Conservation (phyloP, 2,888 invertebrate genomes). For the Mythimna loreyi region DNA sequence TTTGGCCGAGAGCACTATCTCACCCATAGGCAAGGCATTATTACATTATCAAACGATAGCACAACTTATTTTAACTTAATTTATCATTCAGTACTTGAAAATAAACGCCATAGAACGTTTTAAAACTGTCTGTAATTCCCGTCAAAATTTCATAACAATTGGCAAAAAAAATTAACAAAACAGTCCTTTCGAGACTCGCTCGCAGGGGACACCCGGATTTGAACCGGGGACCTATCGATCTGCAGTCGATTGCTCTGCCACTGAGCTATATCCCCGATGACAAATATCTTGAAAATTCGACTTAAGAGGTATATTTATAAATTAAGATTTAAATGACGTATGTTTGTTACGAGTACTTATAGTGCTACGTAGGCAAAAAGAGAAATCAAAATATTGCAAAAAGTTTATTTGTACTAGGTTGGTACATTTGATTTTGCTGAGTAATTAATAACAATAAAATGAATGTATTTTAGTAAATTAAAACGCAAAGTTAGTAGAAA, state of each 20-base stretch:
- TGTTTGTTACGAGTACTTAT: no score
- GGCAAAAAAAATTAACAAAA: conserved; percentile 1
- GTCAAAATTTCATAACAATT: not conserved
- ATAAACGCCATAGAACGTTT: not conserved
- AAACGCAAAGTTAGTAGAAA: not conserved
- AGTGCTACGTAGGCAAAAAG: not conserved
- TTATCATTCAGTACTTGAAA: not conserved
- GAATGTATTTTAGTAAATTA: no score
- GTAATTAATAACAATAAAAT: not conserved
- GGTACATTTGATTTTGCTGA: not conserved
- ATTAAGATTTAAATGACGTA: no score
- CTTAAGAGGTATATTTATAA: not conserved
- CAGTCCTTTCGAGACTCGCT: conserved; percentile 48
- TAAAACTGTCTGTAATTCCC: not conserved
- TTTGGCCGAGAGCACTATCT: no score
- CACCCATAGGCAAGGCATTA: no score
- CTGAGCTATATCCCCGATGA: conserved; percentile 84
- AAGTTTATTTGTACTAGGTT: not conserved
- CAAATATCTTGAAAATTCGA: not conserved
- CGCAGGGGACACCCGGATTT: conserved; percentile 90
- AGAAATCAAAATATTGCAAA: not conserved
- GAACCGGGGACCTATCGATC: conserved; percentile 90
- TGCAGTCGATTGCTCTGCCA: conserved; percentile 90
- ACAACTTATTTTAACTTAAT: not conserved
- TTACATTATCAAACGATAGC: not conserved